Evolutionary conservation across 2,113 vertebrate species (phyloP), one percentile per base, ranked within the genome.

Genomic region (Chlorocebus sabaeus): DNA sequence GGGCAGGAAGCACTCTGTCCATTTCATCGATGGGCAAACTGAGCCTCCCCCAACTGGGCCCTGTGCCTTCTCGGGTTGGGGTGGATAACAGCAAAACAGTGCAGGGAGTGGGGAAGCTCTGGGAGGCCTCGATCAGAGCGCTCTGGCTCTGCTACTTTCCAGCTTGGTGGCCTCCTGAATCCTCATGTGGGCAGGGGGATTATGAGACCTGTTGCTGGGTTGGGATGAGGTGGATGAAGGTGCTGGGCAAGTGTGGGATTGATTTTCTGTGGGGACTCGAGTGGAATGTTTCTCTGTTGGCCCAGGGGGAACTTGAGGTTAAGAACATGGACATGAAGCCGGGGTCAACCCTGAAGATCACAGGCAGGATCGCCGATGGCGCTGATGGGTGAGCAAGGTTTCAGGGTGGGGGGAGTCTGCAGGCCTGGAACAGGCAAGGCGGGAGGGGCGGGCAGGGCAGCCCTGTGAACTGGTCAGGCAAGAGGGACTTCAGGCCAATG

Each of bases 301-400:
- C 6, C 1, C 79, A 98, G 98, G 95, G 98, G 98, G 97, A 98
- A 79, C 93, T 99, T 45, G 99, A 99, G 98, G 35, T 99, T 45
- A 97, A 96, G 76, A 99, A 99, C 87, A 57, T 99, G 93, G 27
- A 97, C 52, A 96, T 99, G 98, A 99, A 97, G 94, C 1, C 30
- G 27, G 99, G 99, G 90, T 95, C 98, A n/a, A 98, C 67, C 80
- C 96, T 99, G 97, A 99, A 99, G 98, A 10, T 99, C 50, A 99
- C 99, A 87, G 99, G 99, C 79, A 96, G 97, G 55, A 97, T 99
- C 59, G 8, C 92, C 0, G 48, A 96, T 0, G 93, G 99, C 84
- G 89, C 98, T 32, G 50, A 98, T 0, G 52, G 92, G 99, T 99
- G 97, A 98, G 98, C 93, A 68, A 70, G 8, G 17, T 7, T 0